Evolutionary conservation across 2,113 vertebrate genomes (phyloP).

Genomic region (Burhinus bistriatus): DNA sequence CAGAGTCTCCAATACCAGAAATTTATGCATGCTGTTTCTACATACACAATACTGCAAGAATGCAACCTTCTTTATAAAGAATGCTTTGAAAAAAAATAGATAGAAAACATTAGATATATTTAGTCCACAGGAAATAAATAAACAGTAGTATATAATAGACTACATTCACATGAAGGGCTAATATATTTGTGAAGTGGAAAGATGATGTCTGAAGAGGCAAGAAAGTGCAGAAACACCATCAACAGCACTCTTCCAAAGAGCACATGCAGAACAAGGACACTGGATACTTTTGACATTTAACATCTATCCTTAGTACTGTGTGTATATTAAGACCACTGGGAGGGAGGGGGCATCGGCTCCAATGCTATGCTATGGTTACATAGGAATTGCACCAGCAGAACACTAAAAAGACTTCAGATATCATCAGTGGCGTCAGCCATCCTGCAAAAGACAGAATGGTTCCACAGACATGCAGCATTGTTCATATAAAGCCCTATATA

Average conservation of each 20-base stretch:
- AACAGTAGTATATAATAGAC: neutral
- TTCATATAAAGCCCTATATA: too few relatives aligned
- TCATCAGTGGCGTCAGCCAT: neutral
- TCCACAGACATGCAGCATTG: neutral
- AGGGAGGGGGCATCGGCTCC: neutral
- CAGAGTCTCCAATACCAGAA: neutral
- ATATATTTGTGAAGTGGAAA: neutral
- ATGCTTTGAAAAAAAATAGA: neutral
- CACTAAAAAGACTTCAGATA: neutral
- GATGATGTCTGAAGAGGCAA: neutral
- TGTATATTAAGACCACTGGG: neutral
- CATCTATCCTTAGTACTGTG: neutral
- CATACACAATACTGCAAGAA: neutral
- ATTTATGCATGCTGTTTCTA: neutral
- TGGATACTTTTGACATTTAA: conserved; percentile 61
- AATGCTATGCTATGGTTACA: neutral
- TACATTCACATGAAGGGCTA: neutral
- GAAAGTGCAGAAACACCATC: neutral
- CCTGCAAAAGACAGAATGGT: neutral
- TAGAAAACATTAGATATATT: neutral
- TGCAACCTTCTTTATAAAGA: neutral
- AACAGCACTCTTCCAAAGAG: neutral
- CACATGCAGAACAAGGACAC: neutral
- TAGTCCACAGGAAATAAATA: neutral
- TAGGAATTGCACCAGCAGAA: neutral